Conservation (phyloP, 2,113 vertebrate species). For the Pteropus alecto region DNA sequence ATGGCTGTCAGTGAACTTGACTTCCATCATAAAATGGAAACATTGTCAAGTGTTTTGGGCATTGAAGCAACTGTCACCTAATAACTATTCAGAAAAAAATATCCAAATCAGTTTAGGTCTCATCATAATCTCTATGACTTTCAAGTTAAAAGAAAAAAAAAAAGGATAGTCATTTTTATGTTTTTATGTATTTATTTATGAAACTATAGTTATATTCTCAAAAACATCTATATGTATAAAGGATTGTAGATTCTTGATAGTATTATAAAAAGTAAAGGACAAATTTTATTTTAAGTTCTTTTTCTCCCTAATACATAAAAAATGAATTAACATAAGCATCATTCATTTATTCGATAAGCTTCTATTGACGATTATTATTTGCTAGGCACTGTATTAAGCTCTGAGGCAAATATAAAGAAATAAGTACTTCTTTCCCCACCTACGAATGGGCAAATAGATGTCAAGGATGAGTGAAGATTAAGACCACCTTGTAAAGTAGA, state of each 20-base stretch:
- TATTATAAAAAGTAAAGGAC: not conserved
- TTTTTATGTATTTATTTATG: not conserved
- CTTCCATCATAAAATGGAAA: conserved; percentile 54
- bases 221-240: not conserved
- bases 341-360: conserved; percentile 9
- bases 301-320: not conserved
- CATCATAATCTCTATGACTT: not conserved
- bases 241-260: not conserved
- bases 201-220: not conserved
- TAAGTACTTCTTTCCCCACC: not conserved
- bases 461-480: not conserved
- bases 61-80: conserved; percentile 2
- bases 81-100: conserved; percentile 2
- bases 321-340: not conserved
- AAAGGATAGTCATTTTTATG: not conserved
- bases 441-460: not conserved
- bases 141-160: not conserved
- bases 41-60: not conserved
- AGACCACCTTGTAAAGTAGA: not conserved
- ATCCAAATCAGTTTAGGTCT: not conserved
- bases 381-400: not conserved
- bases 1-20: conserved; percentile 41
- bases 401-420: not conserved
- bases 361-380: not conserved
- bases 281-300: conserved; percentile 44